These are phyloP conservation scores for Apis dorsata DNA, from an alignment of 1,140 invertebrate species.

Conservation along the genomic window DNA sequence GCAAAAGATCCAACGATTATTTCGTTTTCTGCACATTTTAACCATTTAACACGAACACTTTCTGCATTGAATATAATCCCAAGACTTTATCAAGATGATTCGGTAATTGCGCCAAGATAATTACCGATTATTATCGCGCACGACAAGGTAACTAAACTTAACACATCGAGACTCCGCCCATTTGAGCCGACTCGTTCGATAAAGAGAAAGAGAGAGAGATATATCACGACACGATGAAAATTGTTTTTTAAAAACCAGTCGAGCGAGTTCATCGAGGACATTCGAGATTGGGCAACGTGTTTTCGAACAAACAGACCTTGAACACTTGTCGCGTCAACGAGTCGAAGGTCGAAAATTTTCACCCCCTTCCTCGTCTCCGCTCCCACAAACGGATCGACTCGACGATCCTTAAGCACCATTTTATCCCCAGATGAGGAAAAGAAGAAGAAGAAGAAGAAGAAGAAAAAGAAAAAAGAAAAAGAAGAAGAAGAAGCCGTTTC, in stretches of 20 bases:
- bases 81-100: too few relatives aligned
- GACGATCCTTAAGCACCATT: not conserved
- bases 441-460: too few relatives aligned
- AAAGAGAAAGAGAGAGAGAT: too few relatives aligned
- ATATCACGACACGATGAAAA: not conserved
- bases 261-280: not conserved
- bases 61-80: too few relatives aligned
- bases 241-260: slow-evolving; percentile 10
- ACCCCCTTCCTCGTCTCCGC: not conserved
- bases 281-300: not conserved
- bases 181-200: not conserved
- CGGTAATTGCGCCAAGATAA: too few relatives aligned
- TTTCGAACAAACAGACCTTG: not conserved
- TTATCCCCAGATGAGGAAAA: not conserved
- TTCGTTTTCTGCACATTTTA: too few relatives aligned
- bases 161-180: not conserved
- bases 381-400: not conserved
- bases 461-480: not conserved
- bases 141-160: not conserved
- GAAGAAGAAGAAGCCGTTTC: too few relatives aligned
- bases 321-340: not conserved
- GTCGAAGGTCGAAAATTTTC: slow-evolving; percentile 5
- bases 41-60: too few relatives aligned
- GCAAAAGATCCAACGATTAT: too few relatives aligned
- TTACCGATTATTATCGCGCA: not conserved